Evolutionary conservation across 2,888 invertebrate species (phyloP).

Genomic region (Drosophila neotestacea): DNA sequence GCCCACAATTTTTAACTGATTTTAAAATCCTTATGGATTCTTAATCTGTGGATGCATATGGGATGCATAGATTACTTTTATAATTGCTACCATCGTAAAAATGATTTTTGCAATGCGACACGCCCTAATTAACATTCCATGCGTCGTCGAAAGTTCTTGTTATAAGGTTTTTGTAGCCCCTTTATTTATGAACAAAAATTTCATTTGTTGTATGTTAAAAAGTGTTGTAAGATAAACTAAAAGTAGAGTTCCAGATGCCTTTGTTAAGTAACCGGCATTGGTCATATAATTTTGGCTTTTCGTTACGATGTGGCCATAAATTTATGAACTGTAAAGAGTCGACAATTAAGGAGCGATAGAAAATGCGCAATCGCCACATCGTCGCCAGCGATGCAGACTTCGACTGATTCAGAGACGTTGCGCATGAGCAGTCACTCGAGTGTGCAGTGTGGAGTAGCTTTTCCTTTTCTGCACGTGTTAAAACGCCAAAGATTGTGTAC

Average conservation of each 20-base stretch:
- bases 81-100: too few relatives aligned
- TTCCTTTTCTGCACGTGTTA: constrained; percentile 59
- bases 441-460: constrained; percentile 47
- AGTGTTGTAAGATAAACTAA: constrained; percentile 43
- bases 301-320: constrained; percentile 52
- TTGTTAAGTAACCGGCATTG: constrained; percentile 41
- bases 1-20: too few relatives aligned
- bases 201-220: constrained; percentile 48
- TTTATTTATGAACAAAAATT: constrained; percentile 14
- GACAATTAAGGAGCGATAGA: constrained; percentile 57
- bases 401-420: constrained; percentile 23
- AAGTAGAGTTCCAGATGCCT: constrained; percentile 2
- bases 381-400: neutral
- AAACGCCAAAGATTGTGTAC: neutral
- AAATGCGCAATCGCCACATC: constrained; percentile 35
- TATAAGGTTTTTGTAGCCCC: constrained; percentile 28
- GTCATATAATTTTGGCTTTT: constrained; percentile 27
- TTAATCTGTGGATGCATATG: too few relatives aligned
- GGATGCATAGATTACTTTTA: too few relatives aligned
- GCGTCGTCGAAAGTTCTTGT: constrained; percentile 52
- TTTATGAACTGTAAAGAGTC: constrained; percentile 63
- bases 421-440: constrained; percentile 55
- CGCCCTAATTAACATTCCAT: constrained; percentile 3
- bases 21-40: too few relatives aligned
- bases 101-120: too few relatives aligned